Base-by-base conservation (phyloP, 2,888 invertebrate genomes). In the Magallana nippona region DNA sequence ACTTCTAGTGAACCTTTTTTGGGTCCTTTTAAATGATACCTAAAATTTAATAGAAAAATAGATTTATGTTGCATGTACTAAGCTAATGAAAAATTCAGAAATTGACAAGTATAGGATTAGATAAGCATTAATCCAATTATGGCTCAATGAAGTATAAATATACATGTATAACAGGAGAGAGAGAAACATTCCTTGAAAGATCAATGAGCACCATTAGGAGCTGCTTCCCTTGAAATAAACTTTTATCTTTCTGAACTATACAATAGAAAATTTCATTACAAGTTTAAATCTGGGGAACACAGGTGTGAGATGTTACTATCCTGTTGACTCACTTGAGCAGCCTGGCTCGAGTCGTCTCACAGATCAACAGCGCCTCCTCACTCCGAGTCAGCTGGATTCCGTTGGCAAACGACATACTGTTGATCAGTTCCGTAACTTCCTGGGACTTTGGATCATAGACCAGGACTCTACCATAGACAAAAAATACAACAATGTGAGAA, bases 331-430 rank as follows among this genome's bases (percentile, higher is more conserved):
- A 90, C 91, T 87, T 88, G 60, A 85, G 80, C 32, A 90, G 86
- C 84, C 89, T 89, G 22, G 89, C 88, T 78, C 81, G 87, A 2
- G 89, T 87, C 62, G 90, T 91, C 81, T 99, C 99, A 1, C 96
- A 94, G 0, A 98, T 96, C 55, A 99, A 94, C 2, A 99, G 93
- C 91, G 97, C 97, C 85, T 97, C 96, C 93, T 97, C 96, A 91
- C 97, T 96, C 8, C 96, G 96, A 17, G 97, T 97, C 0, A 99
- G 92, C 81, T 95, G 96, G 44, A 99, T 94, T 19, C 99, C 99
- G 94, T 99, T 99, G 0, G 98, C 95, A 94, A 98, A 98, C 94
- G 96, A 96, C 0, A 99, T 91, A 79, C 96, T 95, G 86, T 97
- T 96, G 0, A 97, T 92, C 55, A 99, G 94, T 2, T 98, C 96